Evolutionary conservation across 2,888 invertebrate species (phyloP).

Genomic region (Gastrophysa polygoni): DNA sequence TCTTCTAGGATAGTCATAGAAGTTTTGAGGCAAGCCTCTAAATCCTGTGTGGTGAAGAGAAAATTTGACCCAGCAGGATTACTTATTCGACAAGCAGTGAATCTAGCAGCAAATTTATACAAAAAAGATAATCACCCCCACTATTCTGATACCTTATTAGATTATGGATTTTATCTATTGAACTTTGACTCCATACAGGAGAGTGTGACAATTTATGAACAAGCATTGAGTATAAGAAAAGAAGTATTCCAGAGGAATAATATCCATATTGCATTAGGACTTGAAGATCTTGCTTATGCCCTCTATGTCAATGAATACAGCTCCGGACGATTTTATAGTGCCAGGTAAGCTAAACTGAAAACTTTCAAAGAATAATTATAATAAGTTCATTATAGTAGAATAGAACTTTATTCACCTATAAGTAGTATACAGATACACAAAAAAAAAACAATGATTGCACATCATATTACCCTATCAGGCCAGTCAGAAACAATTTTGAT

Average conservation of each 20-base stretch:
- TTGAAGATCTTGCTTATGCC: conserved; percentile 93
- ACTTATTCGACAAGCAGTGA: conserved; percentile 82
- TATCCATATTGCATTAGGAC: conserved; percentile 86
- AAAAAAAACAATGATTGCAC: too few relatives aligned
- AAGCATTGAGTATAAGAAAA: conserved; percentile 75
- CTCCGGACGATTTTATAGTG: conserved; percentile 82
- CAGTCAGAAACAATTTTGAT: too few relatives aligned
- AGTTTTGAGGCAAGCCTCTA: conserved; percentile 84
- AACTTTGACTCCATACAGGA: conserved; percentile 86
- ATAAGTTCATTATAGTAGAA: too few relatives aligned
- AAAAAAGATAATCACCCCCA: conserved; percentile 73
- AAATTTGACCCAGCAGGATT: conserved; percentile 82
- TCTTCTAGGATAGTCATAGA: conserved; percentile 72
- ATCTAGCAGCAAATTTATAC: conserved; percentile 68
- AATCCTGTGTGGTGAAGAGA: conserved; percentile 88
- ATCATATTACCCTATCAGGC: too few relatives aligned
- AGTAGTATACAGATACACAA: too few relatives aligned
- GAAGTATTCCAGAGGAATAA: conserved; percentile 82
- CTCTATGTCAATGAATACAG: conserved; percentile 92
- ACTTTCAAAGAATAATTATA: too few relatives aligned
- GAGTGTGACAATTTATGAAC: conserved; percentile 83
- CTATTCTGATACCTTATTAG: conserved; percentile 82
- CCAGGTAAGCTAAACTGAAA: conserved; percentile 61
- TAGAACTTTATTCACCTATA: too few relatives aligned
- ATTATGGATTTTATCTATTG: conserved; percentile 89